phyloP scores from a whole-genome alignment of 2,113 vertebrate genomes.

The Sprattus sprattus region DNA sequence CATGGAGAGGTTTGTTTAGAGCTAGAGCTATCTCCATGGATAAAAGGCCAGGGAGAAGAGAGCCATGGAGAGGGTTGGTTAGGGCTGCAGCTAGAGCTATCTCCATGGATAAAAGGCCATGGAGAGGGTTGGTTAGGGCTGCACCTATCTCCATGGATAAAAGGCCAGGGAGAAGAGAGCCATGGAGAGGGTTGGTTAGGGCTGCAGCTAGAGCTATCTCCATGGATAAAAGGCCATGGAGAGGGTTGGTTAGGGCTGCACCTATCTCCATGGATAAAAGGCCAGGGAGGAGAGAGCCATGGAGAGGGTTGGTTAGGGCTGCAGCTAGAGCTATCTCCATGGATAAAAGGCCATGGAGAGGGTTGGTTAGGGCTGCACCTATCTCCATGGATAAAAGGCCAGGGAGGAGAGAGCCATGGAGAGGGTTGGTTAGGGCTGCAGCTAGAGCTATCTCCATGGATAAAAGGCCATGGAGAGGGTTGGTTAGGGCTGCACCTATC shows the following conservation, averaged over 20 bases:
- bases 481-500: too few relatives aligned
- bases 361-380: too few relatives aligned
- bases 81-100: slow-evolving; percentile 36
- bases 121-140: too few relatives aligned
- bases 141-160: too few relatives aligned
- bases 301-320: slow-evolving; percentile 44
- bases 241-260: too few relatives aligned
- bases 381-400: too few relatives aligned
- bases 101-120: slow-evolving; percentile 44
- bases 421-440: slow-evolving; percentile 46
- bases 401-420: slow-evolving; percentile 3
- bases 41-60: too few relatives aligned
- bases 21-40: too few relatives aligned
- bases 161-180: too few relatives aligned
- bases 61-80: slow-evolving; percentile 40
- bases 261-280: too few relatives aligned
- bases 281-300: neutral
- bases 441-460: slow-evolving; percentile 33
- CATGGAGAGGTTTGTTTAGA: neutral
- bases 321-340: slow-evolving; percentile 34
- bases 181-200: slow-evolving; percentile 44
- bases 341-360: slow-evolving; percentile 38
- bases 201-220: slow-evolving; percentile 36
- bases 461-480: too few relatives aligned
- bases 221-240: slow-evolving; percentile 40